These are phyloP conservation scores for Wasmannia auropunctata DNA, from an alignment of 1,140 invertebrate species.

Conservation along the genomic window DNA sequence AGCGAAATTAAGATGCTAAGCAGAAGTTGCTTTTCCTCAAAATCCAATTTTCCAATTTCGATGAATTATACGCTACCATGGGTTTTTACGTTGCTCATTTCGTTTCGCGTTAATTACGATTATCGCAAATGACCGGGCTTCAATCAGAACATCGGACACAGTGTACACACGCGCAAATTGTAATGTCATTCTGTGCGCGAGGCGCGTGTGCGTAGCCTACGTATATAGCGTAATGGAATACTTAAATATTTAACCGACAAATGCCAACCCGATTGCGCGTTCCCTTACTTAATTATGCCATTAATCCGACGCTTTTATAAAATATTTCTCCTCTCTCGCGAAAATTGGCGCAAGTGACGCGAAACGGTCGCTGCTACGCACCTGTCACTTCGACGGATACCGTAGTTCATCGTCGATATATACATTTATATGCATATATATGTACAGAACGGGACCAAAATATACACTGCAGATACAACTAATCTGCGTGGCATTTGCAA, in stretches of 20 bases:
- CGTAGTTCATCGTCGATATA: conserved; percentile 6
- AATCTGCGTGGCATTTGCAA: conserved; percentile 28
- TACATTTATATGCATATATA: too few relatives aligned
- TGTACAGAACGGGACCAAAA: neutral
- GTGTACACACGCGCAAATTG: neutral
- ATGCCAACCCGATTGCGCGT: conserved; percentile 33
- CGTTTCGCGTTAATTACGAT: neutral
- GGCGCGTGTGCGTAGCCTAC: neutral
- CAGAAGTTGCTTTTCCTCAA: neutral
- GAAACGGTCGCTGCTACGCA: neutral
- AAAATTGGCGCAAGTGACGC: conserved; percentile 7
- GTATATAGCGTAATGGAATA: conserved; percentile 48
- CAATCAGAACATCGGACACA: conserved; percentile 3
- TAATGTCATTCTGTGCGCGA: neutral
- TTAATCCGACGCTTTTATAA: conserved; percentile 51
- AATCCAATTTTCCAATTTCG: too few relatives aligned
- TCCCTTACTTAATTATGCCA: conserved; percentile 53
- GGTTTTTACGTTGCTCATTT: neutral
- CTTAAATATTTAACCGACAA: conserved; percentile 62
- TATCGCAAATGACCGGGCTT: neutral
- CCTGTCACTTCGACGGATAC: neutral
- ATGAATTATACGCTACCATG: too few relatives aligned
- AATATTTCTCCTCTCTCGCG: conserved; percentile 42
- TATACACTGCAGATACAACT: neutral
- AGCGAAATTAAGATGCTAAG: neutral